A percentile compares a stretch with the other conserved stretches of the same genome.
Evolutionary conservation across 2,113 vertebrate genomes (phyloP).

Genomic region (Prionailurus bengalensis): DNA sequence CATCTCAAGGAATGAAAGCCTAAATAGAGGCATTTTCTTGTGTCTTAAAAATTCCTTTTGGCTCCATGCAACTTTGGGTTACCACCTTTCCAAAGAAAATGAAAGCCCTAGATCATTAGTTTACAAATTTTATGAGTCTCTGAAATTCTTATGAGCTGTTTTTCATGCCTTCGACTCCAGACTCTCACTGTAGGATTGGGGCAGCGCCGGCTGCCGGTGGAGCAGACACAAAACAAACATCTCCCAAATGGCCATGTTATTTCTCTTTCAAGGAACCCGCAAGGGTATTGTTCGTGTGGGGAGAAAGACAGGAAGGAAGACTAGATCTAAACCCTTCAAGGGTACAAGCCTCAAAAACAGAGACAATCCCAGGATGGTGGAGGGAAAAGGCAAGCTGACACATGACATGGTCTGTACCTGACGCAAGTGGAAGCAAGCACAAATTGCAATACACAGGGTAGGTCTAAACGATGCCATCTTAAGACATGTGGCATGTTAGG

Average conservation of each 20-base stretch:
- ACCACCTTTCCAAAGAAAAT: conserved; percentile 81
- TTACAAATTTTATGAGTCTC: conserved; percentile 78
- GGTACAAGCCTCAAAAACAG: not conserved
- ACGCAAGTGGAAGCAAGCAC: not conserved
- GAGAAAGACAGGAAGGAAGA: conserved; percentile 43
- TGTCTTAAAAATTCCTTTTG: conserved; percentile 74
- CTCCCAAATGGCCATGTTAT: conserved; percentile 29
- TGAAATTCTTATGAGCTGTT: conserved; percentile 72
- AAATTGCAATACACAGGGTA: not conserved
- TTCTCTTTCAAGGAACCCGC: conserved; percentile 69
- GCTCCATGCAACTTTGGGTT: conserved; percentile 53
- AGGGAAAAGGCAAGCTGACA: not conserved
- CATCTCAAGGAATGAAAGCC: conserved; percentile 72
- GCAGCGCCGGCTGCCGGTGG: conserved; percentile 13
- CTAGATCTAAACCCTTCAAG: not conserved
- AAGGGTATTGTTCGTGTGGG: conserved; percentile 24
- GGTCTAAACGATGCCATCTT: not conserved
- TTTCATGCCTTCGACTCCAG: conserved; percentile 69
- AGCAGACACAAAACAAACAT: conserved; percentile 75
- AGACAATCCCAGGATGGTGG: not conserved
- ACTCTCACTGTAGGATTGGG: conserved; percentile 48
- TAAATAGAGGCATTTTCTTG: conserved; percentile 72
- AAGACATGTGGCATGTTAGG: not conserved
- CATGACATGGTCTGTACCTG: not conserved
- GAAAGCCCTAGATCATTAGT: conserved; percentile 74